Percentiles rank a stretch among this genome's conserved stretches.
These are phyloP conservation scores for Marisa cornuarietis DNA, from an alignment of 1,140 invertebrate species.

Conservation along the genomic window DNA sequence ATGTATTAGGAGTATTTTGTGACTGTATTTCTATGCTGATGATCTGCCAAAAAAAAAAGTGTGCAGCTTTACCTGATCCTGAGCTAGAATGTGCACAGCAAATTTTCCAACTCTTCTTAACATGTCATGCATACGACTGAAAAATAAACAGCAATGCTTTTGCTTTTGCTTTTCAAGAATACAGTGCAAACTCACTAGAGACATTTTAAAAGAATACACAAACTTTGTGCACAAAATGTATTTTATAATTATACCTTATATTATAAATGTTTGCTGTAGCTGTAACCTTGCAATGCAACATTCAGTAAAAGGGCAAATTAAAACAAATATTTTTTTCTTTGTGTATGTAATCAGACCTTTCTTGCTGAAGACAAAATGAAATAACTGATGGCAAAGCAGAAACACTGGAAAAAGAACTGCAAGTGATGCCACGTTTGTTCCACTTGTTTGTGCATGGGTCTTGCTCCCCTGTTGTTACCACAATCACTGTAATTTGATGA, in stretches of 20 bases:
- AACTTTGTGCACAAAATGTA: too few species aligned
- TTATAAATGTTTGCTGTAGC: too few species aligned
- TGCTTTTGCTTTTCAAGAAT: too few species aligned
- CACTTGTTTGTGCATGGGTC: constrained; percentile 42
- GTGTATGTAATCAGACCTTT: constrained; percentile 44
- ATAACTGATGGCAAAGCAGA: constrained; percentile 60
- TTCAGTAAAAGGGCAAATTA: background rate
- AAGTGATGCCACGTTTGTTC: constrained; percentile 62
- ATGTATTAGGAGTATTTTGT: too few species aligned
- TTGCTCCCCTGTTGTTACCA: constrained; percentile 56
- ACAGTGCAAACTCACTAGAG: too few species aligned
- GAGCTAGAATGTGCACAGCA: constrained; percentile 59
- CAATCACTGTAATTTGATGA: constrained; percentile 44
- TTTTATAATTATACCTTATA: too few species aligned
- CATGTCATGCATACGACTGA: constrained; percentile 57
- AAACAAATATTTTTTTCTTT: background rate
- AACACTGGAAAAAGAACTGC: constrained; percentile 62
- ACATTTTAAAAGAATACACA: too few species aligned
- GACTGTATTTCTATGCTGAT: background rate
- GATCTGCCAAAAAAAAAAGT: constrained; percentile 8
- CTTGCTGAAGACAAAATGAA: constrained; percentile 59
- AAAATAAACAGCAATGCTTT: background rate
- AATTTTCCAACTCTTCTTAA: constrained; percentile 53
- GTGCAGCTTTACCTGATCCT: constrained; percentile 52
- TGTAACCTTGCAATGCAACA: too few species aligned